Percentiles rank a stretch among this genome's conserved stretches.
Evolutionary conservation across 2,113 vertebrate species (phyloP).

Genomic region (Erythrolamprus reginae): DNA sequence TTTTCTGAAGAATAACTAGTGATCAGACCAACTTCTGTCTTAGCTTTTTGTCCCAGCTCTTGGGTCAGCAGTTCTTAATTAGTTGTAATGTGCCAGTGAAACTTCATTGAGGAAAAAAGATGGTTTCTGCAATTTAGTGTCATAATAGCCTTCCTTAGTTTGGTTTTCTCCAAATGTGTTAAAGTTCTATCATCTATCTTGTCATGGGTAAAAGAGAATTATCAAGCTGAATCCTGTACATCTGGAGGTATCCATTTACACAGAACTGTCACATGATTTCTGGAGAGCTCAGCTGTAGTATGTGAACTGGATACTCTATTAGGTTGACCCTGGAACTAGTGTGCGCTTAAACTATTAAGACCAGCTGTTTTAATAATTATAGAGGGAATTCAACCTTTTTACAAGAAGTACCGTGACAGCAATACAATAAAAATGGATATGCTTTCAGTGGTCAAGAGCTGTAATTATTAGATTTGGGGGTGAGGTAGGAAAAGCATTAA

Average conservation of each 20-base stretch:
- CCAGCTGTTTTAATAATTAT: background rate
- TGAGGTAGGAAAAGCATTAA: background rate
- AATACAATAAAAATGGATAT: background rate
- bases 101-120: background rate
- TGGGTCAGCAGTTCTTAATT: background rate
- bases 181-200: background rate
- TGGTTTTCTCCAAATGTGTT: background rate
- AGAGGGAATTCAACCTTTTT: background rate
- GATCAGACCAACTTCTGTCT: no score
- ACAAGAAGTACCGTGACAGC: background rate
- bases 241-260: background rate
- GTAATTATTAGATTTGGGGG: background rate
- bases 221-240: background rate
- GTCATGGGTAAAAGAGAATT: background rate
- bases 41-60: background rate
- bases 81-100: background rate
- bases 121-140: no score
- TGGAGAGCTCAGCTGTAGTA: background rate
- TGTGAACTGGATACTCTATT: background rate
- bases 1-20: background rate
- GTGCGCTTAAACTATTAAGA: background rate
- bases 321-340: background rate
- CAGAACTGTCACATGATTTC: background rate
- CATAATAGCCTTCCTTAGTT: background rate
- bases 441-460: background rate